Evolutionary conservation across 2,113 vertebrate species (phyloP).

Genomic region (Empidonax alnorum): DNA sequence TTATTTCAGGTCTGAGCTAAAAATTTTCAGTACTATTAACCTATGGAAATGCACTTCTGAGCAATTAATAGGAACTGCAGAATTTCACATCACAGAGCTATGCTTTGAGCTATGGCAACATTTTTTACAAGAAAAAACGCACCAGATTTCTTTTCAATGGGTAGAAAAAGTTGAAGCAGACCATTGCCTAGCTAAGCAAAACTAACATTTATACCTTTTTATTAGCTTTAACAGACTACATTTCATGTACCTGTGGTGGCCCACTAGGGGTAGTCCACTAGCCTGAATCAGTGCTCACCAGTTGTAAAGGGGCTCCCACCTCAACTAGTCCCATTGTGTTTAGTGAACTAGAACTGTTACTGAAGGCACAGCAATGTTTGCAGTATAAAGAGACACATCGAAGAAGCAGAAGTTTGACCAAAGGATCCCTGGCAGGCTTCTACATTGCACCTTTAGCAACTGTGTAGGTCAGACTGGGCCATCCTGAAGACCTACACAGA

Average conservation of each 20-base stretch:
- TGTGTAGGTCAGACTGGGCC: neutral
- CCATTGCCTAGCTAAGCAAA: neutral
- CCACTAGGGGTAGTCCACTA: neutral
- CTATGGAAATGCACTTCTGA: neutral
- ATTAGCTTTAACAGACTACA: neutral
- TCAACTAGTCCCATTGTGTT: neutral
- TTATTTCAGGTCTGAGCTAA: neutral
- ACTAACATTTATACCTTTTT: neutral
- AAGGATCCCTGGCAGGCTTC: neutral
- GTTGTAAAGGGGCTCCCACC: neutral
- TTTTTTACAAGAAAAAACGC: neutral
- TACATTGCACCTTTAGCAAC: accelerated
- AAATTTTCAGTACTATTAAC: neutral
- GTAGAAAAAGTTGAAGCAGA: neutral
- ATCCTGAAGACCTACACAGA: neutral
- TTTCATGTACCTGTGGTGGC: neutral
- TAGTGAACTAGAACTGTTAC: neutral
- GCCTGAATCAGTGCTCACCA: neutral
- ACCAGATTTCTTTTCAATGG: neutral
- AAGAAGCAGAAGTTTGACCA: neutral
- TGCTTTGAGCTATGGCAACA: neutral
- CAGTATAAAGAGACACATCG: accelerated
- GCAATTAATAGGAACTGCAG: neutral
- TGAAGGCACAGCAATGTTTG: neutral
- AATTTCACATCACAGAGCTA: neutral